Base-by-base conservation (phyloP, 2,888 invertebrate species). In the Cerceris rybyensis region DNA sequence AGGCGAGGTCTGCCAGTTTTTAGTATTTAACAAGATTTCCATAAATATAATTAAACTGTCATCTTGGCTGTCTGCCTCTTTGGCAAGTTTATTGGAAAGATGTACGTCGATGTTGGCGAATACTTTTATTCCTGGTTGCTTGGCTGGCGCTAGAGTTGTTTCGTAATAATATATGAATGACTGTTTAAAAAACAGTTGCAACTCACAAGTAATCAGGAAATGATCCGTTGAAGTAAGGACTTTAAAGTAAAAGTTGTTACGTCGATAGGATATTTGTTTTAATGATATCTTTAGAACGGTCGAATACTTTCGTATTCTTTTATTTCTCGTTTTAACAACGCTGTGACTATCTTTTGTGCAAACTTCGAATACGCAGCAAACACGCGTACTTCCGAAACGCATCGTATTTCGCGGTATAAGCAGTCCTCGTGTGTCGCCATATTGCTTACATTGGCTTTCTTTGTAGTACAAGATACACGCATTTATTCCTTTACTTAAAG, bases 371-470 rank as follows among this genome's bases (percentile, higher is more conserved):
- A 57, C 57, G 73, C 68, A 67, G 55, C 58, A 59, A 75, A 79
- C 54, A 60, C 68, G 46, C 64, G 70, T 68, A 84, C 79, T 82
- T 86, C 86, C 86, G 81, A 81, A 80, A 66, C 70, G 83, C 80
- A 69, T 87, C 83, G 66, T 74, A 75, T 87, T 85, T 83, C 87
- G 61, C 61, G 59, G 58, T 17, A 17, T 46, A 68, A 70, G 60
- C 52, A 65, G 59, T 54, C 43, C 63, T 76, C 70, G 59, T 55
- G n/a, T 80, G 63, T 70, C 66, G 72, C 67, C 46, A 59, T 74
- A 65, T 80, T 71, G 70, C 68, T 71, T 43, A 55, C 58, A 16
- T 17, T 41, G 50, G 46, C n/a, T 14, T 63, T 46, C 50, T 58
- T 49, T 41, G 16, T 28, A 7, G 66, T n/a, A 63, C 57, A 16